These are phyloP conservation scores for Laticauda colubrina DNA, from an alignment of 2,113 vertebrate species.

Conservation along the genomic window DNA sequence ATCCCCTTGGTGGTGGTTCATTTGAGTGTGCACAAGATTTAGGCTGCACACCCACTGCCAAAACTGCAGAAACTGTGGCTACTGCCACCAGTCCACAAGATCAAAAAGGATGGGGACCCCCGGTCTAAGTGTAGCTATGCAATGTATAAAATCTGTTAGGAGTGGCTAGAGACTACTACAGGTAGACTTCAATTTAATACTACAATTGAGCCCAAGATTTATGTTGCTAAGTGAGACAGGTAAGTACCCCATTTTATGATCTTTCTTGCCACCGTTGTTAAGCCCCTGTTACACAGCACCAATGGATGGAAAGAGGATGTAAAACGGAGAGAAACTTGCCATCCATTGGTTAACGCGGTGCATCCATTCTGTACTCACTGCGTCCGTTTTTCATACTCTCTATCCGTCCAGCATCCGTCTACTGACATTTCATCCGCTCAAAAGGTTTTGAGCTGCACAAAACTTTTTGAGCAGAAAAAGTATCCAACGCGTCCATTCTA, in stretches of 20 bases:
- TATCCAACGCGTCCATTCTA: too few relatives aligned
- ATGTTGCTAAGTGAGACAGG: neutral
- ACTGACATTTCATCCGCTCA: too few relatives aligned
- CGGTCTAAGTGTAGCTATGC: neutral
- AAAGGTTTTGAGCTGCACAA: too few relatives aligned
- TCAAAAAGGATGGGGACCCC: neutral
- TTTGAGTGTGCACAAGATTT: neutral
- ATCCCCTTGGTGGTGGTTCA: neutral
- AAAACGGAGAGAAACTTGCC: too few relatives aligned
- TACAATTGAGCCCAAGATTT: neutral
- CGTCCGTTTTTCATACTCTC: too few relatives aligned
- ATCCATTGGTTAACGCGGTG: too few relatives aligned
- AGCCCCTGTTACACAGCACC: too few relatives aligned
- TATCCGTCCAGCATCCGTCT: too few relatives aligned
- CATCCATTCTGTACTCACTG: too few relatives aligned
- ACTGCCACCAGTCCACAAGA: neutral
- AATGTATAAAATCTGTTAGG: neutral
- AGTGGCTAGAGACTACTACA: neutral
- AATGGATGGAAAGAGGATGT: too few relatives aligned
- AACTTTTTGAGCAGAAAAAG: too few relatives aligned
- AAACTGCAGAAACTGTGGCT: neutral
- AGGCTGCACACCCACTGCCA: neutral
- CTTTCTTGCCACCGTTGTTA: neutral
- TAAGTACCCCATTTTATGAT: neutral
- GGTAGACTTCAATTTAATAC: neutral